Conservation (phyloP, 2,797 vertebrate genomes). For the Acrossocheilus wenchowensis region DNA sequence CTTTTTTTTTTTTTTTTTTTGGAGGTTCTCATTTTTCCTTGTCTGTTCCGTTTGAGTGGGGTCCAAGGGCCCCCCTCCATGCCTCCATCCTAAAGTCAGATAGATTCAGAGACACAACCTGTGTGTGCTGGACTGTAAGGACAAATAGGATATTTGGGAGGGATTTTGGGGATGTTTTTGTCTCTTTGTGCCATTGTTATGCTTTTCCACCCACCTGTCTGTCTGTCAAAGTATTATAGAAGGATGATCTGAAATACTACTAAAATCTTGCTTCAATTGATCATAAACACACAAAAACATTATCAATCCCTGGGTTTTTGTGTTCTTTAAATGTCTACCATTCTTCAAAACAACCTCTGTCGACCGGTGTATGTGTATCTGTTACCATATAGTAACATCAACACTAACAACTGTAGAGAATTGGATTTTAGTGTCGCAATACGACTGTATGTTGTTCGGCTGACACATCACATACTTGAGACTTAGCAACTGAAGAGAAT, state of each 20-base stretch:
- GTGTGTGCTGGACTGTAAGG: conserved; percentile 42
- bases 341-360: conserved; percentile 11
- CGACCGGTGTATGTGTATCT: not conserved
- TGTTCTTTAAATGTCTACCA: not conserved
- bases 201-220: not conserved
- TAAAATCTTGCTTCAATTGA: not conserved
- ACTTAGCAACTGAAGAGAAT: conserved; percentile 40
- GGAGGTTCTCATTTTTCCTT: conserved; percentile 70
- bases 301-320: not conserved
- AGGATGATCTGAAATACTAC: not conserved
- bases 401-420: conserved; percentile 32
- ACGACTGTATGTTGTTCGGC: conserved; percentile 40
- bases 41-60: conserved; percentile 73
- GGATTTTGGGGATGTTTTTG: conserved; percentile 18
- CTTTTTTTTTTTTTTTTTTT: conserved; percentile 25
- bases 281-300: not conserved
- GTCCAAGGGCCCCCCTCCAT: conserved; percentile 45
- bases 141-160: conserved; percentile 41
- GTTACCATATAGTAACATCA: conserved; percentile 30
- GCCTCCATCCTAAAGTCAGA: conserved; percentile 27
- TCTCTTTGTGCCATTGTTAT: not conserved
- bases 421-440: conserved; percentile 35
- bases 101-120: conserved; percentile 44
- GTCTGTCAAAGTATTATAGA: not conserved
- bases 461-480: conserved; percentile 36